Percentiles rank a stretch among this genome's conserved stretches.
Conservation (phyloP, 2,888 invertebrate species). For the Bombylius discolor region DNA sequence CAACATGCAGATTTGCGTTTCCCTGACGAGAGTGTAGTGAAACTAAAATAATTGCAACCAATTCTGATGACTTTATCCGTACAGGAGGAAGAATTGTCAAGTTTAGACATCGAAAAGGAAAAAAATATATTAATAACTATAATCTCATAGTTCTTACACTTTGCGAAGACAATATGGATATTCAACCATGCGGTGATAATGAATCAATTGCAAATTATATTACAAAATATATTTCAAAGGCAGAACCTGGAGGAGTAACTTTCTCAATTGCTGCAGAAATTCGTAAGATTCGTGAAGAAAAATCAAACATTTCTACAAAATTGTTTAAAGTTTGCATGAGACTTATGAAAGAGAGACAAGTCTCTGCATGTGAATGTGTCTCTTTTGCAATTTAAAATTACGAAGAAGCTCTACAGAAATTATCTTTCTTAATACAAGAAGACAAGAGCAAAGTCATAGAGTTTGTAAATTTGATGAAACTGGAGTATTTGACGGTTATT, state of each 20-base stretch:
- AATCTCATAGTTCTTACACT: conserved; percentile 10
- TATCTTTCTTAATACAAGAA: conserved; percentile 16
- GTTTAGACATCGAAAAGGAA: conserved; percentile 7
- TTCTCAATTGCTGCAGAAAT: conserved; percentile 15
- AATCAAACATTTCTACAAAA: conserved; percentile 16
- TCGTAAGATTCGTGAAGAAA: conserved; percentile 15
- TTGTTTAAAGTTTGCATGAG: conserved; percentile 21
- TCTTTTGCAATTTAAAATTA: conserved; percentile 2
- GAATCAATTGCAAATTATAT: conserved; percentile 17
- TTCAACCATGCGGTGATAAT: conserved; percentile 20
- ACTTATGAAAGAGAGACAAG: conserved; percentile 21
- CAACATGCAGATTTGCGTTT: conserved; percentile 14
- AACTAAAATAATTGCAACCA: conserved; percentile 7
- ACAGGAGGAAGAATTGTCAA: conserved; percentile 6
- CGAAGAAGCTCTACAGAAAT: conserved; percentile 14
- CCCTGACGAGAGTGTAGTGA: conserved; percentile 8
- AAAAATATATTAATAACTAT: conserved; percentile 17
- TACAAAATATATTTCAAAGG: conserved; percentile 12
- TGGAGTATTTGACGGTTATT: conserved; percentile 1
- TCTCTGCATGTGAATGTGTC: conserved; percentile 22
- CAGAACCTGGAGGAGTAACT: conserved; percentile 6
- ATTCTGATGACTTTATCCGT: conserved; percentile 10
- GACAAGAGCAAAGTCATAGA: conserved; percentile 19
- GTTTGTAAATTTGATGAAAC: conserved; percentile 17
- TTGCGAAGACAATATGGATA: conserved; percentile 20